Percentiles rank a stretch among this genome's conserved stretches.
These are phyloP conservation scores for Harpagoxenus sublaevis DNA, from an alignment of 2,888 invertebrate genomes.

Conservation along the genomic window DNA sequence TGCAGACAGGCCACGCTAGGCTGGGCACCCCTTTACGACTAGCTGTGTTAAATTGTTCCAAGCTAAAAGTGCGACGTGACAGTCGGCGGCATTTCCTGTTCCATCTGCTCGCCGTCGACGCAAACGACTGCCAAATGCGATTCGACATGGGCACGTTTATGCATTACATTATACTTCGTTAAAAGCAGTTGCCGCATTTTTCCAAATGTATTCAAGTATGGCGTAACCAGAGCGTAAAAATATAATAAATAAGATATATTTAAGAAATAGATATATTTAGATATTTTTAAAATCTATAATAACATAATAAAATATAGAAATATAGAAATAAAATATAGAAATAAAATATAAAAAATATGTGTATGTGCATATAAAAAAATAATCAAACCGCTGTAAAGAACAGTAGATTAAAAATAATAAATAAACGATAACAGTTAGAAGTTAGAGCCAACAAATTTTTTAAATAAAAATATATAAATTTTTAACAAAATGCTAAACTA, in stretches of 20 bases:
- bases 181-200: background rate
- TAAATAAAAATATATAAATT: background rate
- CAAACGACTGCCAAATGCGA: conserved; percentile 34
- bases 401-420: background rate
- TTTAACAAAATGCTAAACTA: background rate
- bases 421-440: background rate
- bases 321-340: background rate
- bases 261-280: too few species aligned
- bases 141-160: background rate
- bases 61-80: conserved; percentile 65
- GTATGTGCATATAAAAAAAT: background rate
- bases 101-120: conserved; percentile 45
- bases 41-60: conserved; percentile 74
- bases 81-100: conserved; percentile 70
- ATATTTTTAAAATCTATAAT: too few species aligned
- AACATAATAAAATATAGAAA: background rate
- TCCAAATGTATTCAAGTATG: background rate
- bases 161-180: background rate
- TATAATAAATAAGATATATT: background rate
- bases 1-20: conserved; percentile 74
- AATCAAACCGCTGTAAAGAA: background rate
- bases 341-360: background rate
- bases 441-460: background rate
- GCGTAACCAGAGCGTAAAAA: background rate
- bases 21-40: conserved; percentile 75